Base-by-base conservation (phyloP, 2,113 vertebrate species). In the Ia io region DNA sequence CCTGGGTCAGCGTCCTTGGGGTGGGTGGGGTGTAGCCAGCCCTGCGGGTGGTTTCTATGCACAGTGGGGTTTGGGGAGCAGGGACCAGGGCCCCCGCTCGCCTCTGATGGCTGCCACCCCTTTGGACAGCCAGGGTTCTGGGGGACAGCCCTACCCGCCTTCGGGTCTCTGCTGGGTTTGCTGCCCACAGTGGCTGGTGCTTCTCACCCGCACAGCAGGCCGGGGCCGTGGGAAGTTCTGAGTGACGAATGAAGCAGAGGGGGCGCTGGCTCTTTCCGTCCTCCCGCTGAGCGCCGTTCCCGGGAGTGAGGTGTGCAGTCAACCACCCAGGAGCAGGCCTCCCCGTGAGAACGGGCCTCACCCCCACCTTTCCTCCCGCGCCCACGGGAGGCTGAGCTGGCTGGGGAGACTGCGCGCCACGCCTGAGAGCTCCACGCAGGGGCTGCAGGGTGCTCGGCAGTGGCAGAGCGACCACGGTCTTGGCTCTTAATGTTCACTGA, bases 191-290 rank as follows among this genome's bases (percentile, higher is more conserved):
- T n/a, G n/a, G 32, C 84, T 82, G 80, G 40, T 44, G 59, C 80
- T 53, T 79, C n/a, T n/a, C 71, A 59, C 67, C 61, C 51, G 71
- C 80, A 13, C 9, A 23, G 92, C 63, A 49, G 47, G 80, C 89
- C 51, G 1, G 4, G 78, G 94, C 70, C 8, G 93, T 91, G 93
- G 89, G 96, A 91, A 93, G 94, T 70, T 95, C 76, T 96, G 79
- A 97, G 91, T 91, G 89, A 95, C 94, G 85, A 88, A 95, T 67
- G 63, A 79, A 0, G 86, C 35, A 20, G 69, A 95, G 67, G 71
- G 80, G 97, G 95, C 10, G 74, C 94, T 93, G 96, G 94, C 95
- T 97, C 90, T 92, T 96, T 96, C 93, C 74, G 40, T 65, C 96
- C 73, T 28, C 79, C 84, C 49, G 1, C 76, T 84, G 74, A 90